Base-by-base conservation (phyloP, 2,113 vertebrate genomes). In the Chrysochloris asiatica region DNA sequence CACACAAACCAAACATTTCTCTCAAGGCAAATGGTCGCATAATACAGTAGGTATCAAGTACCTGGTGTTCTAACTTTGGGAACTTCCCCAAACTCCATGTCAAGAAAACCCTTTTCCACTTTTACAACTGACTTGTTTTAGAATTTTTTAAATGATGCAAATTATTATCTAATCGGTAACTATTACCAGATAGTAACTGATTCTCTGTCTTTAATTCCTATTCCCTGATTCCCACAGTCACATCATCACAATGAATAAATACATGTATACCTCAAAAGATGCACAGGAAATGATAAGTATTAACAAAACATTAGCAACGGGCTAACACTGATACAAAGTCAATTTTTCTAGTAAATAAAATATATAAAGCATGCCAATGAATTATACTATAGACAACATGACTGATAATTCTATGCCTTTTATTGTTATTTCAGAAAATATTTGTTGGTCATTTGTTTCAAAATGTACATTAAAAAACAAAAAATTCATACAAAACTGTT, bases 381-480 rank as follows among this genome's bases (percentile, higher is more conserved):
- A 86, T 71, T 63, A 73, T 38, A 83, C 59, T 79, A 92, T 54
- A 78, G 65, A 94, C 45, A 28, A 30, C n/a, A 69, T 69, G 13
- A 28, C 67, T 90, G 91, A 97, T 95, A 96, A 97, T 97, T 97
- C 97, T 97, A 97, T 94, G 97, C 96, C 92, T 97, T 98, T 98
- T 98, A 97, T 98, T 98, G 94, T 97, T 98, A 97, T 97, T 97
- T 97, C 96, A 97, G 97, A 98, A 98, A 98, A 98, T 98, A 98
- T 95, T 95, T 96, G 96, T 87, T 88, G 97, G 90, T 95, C 96
- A 96, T 97, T 94, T 97, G 91, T 95, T 97, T 96, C 97, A 96
- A 98, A 98, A 98, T 97, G 97, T 96, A 95, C 95, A 96, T 87
- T 94, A 38, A 73, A n/a, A n/a, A n/a, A n/a, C n/a, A n/a, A 45